These are phyloP conservation scores for Palloptera scutellata DNA, from an alignment of 2,888 invertebrate genomes.

Conservation along the genomic window DNA sequence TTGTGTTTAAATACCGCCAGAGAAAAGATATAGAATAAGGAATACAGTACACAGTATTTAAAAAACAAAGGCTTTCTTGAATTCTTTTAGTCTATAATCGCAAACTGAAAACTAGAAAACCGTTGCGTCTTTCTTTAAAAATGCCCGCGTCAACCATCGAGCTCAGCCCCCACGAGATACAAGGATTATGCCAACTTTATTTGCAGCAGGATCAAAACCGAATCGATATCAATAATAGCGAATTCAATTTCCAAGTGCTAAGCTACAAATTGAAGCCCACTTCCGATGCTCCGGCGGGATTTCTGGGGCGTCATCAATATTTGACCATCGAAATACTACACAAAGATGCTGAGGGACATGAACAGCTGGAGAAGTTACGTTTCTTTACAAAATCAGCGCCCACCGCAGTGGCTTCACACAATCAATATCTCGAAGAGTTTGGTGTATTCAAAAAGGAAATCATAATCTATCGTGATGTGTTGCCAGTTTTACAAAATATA, in stretches of 20 bases:
- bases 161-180: constrained; percentile 34
- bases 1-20: no score
- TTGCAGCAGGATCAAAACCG: constrained; percentile 23
- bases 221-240: neutral
- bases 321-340: constrained; percentile 49
- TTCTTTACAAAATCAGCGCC: constrained; percentile 73
- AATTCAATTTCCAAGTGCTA: constrained; percentile 42
- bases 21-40: no score
- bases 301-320: constrained; percentile 56
- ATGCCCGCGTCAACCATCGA: constrained; percentile 35
- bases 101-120: no score
- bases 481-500: constrained; percentile 59
- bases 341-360: constrained; percentile 29
- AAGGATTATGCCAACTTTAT: constrained; percentile 37
- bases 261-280: constrained; percentile 48
- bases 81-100: no score
- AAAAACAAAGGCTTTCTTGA: no score
- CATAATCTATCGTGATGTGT: constrained; percentile 62
- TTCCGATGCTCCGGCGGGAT: constrained; percentile 55
- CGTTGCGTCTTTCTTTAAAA: no score
- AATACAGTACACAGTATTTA: no score
- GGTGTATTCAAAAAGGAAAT: constrained; percentile 67
- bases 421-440: constrained; percentile 65
- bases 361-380: constrained; percentile 44
- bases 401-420: constrained; percentile 64